Percentiles rank a stretch among this genome's conserved stretches.
Evolutionary conservation across 2,888 invertebrate species (phyloP).

Genomic region (Parnassius glacialis): DNA sequence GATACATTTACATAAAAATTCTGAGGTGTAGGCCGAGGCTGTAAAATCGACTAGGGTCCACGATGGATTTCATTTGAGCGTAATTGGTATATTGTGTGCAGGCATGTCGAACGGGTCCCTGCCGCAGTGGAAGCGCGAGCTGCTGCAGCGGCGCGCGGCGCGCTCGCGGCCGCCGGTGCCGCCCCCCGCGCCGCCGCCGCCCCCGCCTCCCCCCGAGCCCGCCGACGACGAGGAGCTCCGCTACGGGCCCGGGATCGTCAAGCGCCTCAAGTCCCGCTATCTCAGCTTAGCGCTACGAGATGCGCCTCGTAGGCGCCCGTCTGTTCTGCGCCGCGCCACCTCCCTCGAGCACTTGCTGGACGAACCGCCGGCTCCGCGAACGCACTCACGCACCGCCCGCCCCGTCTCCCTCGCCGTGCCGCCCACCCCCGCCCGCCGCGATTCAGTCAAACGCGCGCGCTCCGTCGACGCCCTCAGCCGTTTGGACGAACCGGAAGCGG

Average conservation of each 20-base stretch:
- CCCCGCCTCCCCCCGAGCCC: conserved; percentile 47
- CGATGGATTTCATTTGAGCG: too few species aligned
- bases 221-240: conserved; percentile 86
- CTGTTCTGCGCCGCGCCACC: conserved; percentile 89
- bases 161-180: conserved; percentile 46
- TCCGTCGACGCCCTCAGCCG: conserved; percentile 92
- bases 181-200: conserved; percentile 47
- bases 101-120: conserved; percentile 75
- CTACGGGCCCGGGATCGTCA: conserved; percentile 96
- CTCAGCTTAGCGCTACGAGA: conserved; percentile 92
- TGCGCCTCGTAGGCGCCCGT: conserved; percentile 83
- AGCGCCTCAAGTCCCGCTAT: conserved; percentile 92
- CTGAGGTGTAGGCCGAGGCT: too few species aligned
- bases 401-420: conserved; percentile 55
- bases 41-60: too few species aligned
- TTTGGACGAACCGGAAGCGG: conserved; percentile 61
- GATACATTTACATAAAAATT: too few species aligned
- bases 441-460: conserved; percentile 89
- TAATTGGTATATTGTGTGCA: conserved; percentile 30
- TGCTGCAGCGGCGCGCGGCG: conserved; percentile 86
- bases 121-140: conserved; percentile 92
- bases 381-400: conserved; percentile 57
- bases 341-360: conserved; percentile 92
- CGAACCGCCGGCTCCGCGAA: conserved; percentile 69
- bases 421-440: conserved; percentile 67